These are phyloP conservation scores for Pollenia angustigena DNA, from an alignment of 2,888 invertebrate genomes.

Conservation along the genomic window DNA sequence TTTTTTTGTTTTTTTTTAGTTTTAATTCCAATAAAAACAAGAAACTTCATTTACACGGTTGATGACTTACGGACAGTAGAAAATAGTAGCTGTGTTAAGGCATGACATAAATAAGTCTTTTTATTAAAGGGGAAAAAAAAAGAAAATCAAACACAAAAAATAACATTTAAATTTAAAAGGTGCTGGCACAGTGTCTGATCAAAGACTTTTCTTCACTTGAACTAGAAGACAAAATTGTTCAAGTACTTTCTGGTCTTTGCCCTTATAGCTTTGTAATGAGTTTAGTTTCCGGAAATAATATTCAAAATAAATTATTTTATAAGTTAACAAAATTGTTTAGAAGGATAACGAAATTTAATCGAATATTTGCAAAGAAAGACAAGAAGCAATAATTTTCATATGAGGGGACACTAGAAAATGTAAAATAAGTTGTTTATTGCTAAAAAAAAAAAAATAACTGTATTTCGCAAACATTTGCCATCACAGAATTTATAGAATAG, in stretches of 20 bases:
- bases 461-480: too few species aligned
- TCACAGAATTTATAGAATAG: too few species aligned
- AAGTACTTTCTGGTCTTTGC: neutral
- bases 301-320: slow-evolving; percentile 11
- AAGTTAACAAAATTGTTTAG: neutral
- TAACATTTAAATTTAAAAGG: slow-evolving; percentile 38
- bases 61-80: slow-evolving; percentile 50
- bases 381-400: too few species aligned
- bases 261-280: slow-evolving; percentile 30
- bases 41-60: slow-evolving; percentile 63
- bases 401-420: too few species aligned
- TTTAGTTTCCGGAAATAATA: slow-evolving; percentile 54
- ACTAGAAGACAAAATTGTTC: neutral
- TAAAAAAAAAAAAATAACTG: too few species aligned
- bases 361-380: neutral
- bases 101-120: slow-evolving; percentile 21
- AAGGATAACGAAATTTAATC: neutral
- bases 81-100: neutral
- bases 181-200: slow-evolving; percentile 48
- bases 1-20: slow-evolving; percentile 10
- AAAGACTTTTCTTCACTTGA: slow-evolving; percentile 26
- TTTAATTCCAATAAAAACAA: slow-evolving; percentile 42
- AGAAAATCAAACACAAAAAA: slow-evolving; percentile 22
- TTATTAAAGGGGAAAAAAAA: slow-evolving; percentile 11
- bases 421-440: neutral